These are phyloP conservation scores for Coregonus sp. DNA, from an alignment of 2,797 vertebrate genomes.

Conservation along the genomic window DNA sequence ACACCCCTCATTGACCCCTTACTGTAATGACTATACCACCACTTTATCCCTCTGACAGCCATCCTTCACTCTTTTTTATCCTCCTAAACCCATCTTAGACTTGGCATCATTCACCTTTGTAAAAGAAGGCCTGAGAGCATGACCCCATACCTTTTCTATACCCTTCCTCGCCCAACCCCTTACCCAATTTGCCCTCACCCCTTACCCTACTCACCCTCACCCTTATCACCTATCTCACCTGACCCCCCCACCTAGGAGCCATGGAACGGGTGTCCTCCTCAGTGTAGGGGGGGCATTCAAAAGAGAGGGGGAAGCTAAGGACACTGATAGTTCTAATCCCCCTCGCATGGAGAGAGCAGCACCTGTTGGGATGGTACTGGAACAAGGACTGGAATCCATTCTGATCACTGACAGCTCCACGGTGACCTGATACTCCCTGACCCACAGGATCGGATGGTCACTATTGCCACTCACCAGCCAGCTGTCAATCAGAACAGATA, in stretches of 20 bases:
- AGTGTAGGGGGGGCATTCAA: conserved; percentile 59
- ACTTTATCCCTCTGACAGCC: too few species aligned
- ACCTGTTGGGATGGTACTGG: conserved; percentile 66
- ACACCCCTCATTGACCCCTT: too few species aligned
- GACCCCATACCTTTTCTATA: background rate
- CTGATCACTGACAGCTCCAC: conserved; percentile 51
- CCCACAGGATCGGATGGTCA: conserved; percentile 52
- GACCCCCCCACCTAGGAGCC: conserved; percentile 45
- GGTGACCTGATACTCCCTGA: conserved; percentile 47
- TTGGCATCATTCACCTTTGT: background rate
- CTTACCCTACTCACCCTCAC: conserved; percentile 8
- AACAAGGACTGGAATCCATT: conserved; percentile 35
- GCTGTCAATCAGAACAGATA: conserved; percentile 34
- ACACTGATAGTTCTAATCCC: conserved; percentile 70
- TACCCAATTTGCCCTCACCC: background rate
- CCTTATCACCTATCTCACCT: conserved; percentile 46
- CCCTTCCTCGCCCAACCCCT: background rate
- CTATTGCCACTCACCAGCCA: conserved; percentile 37
- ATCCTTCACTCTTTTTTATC: background rate
- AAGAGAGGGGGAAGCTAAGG: conserved; percentile 60
- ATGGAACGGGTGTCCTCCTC: conserved; percentile 37
- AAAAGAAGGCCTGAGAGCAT: background rate
- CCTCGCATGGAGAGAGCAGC: conserved; percentile 48
- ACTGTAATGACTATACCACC: too few species aligned
- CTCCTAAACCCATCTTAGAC: background rate